Evolutionary conservation across 2,888 invertebrate genomes (phyloP).

Genomic region (Dermolepida albohirtum): DNA sequence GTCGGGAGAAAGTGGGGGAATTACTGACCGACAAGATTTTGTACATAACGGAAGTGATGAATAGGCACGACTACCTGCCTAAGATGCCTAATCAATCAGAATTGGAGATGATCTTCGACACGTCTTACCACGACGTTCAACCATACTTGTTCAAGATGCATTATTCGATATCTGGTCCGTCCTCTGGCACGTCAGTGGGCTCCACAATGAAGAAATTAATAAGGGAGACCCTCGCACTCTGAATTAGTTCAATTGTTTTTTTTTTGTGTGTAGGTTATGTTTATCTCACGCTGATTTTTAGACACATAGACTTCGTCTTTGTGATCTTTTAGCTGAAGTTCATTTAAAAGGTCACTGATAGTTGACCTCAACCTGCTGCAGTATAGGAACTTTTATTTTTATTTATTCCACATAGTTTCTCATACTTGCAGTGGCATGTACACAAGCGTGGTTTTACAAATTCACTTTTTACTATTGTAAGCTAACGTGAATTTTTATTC

Average conservation of each 20-base stretch:
- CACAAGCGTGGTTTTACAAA: too few species aligned
- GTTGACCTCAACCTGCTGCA: too few species aligned
- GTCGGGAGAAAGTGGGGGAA: slow-evolving; percentile 89
- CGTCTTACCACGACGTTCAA: slow-evolving; percentile 91
- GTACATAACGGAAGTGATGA: slow-evolving; percentile 95
- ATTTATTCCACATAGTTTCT: too few species aligned
- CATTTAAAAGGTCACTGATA: too few species aligned
- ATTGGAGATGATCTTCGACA: slow-evolving; percentile 94
- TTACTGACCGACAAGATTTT: slow-evolving; percentile 92
- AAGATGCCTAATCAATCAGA: slow-evolving; percentile 95
- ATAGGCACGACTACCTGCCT: slow-evolving; percentile 95
- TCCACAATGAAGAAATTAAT: slow-evolving; percentile 92
- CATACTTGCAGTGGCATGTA: too few species aligned
- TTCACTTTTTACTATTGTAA: too few species aligned
- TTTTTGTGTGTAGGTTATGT: slow-evolving; percentile 33
- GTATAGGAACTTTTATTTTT: too few species aligned
- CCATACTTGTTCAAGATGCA: slow-evolving; percentile 96
- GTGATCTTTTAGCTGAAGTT: too few species aligned
- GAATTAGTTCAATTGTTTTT: slow-evolving; percentile 60
- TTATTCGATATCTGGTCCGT: slow-evolving; percentile 83
- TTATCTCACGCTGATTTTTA: slow-evolving; percentile 8
- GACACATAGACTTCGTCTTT: too few species aligned
- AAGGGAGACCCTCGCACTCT: slow-evolving; percentile 85
- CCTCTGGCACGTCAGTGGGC: slow-evolving; percentile 80
- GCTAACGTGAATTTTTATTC: too few species aligned